Percentiles rank a stretch among this genome's conserved stretches.
Evolutionary conservation across 2,113 vertebrate species (phyloP).

Genomic region (Rhadina sibilatrix): DNA sequence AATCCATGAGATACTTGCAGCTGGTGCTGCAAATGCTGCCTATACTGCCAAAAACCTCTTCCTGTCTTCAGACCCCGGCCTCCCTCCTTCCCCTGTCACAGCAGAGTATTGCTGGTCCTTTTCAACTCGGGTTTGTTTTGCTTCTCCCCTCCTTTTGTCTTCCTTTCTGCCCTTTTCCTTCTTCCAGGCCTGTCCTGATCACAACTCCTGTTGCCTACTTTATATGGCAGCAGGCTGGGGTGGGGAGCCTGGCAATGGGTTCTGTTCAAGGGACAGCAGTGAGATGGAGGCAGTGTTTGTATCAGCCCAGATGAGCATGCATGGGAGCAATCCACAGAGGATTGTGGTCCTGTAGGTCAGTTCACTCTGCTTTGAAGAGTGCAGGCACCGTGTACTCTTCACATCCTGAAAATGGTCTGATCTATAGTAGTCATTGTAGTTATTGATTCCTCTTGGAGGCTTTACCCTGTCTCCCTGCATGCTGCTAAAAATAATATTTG

Average conservation of each 20-base stretch:
- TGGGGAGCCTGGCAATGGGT: background rate
- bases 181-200: background rate
- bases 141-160: background rate
- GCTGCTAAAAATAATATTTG: background rate
- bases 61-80: rapidly evolving
- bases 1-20: background rate
- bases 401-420: background rate
- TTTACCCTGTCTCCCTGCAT: background rate
- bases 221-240: rapidly evolving
- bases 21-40: background rate
- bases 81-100: background rate
- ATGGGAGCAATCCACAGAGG: background rate
- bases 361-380: background rate
- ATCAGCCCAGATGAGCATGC: background rate
- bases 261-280: background rate
- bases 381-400: background rate
- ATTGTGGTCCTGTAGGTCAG: background rate
- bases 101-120: background rate
- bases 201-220: background rate
- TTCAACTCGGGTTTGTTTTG: background rate
- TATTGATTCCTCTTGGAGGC: background rate
- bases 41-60: background rate
- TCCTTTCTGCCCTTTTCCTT: background rate
- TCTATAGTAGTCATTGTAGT: background rate
- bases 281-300: rapidly evolving